Evolutionary conservation across 2,888 invertebrate genomes (phyloP), one percentile per base, ranked within the genome.

Genomic region (Neoaliturus tenellus): DNA sequence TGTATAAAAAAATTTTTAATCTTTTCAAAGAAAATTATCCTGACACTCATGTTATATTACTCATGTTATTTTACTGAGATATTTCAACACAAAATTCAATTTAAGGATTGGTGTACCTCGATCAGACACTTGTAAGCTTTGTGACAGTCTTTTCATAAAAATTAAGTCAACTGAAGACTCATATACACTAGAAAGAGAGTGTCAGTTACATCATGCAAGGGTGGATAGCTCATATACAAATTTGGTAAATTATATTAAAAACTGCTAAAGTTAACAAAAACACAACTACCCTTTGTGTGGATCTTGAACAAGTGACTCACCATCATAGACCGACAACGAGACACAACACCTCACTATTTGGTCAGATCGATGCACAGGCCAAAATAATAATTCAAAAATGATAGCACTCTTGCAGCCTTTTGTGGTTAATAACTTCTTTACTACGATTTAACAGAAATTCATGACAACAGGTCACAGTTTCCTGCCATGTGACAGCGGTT

Each of bases 361-460:
- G 87, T 87, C 86, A 31, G 87, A 88, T 81, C 51, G 87, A 83
- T 88, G 86, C 73, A 83, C 83, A 23, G 87, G 87, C 8, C 87
- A 88, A 82, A 87, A 87, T 67, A 87, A 88, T 82, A 88, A 88
- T 80, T 87, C 85, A 85, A 69, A 35, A 31, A 85, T 85, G 23
- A 51, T 88, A 8, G 75, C 55, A n/a, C 31, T 82, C 23, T 48
- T 51, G 39, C 55, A 82, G 35, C 28, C 82, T 85, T 31, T 78
- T 82, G 62, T 85, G 83, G 20, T 58, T 44, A 28, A 48, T 48
- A 73, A 83, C 35, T 87, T 86, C 80, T 87, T 88, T 71, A 86
- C 86, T n/a, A 69, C 85, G 73, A 71, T 86, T 20, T 20, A 87
- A n/a, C 86, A 88, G 75, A 88, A 87, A 81, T 88, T 87, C 85